Conservation (phyloP, 2,888 invertebrate genomes). For the Sepioteuthis lessoniana region DNA sequence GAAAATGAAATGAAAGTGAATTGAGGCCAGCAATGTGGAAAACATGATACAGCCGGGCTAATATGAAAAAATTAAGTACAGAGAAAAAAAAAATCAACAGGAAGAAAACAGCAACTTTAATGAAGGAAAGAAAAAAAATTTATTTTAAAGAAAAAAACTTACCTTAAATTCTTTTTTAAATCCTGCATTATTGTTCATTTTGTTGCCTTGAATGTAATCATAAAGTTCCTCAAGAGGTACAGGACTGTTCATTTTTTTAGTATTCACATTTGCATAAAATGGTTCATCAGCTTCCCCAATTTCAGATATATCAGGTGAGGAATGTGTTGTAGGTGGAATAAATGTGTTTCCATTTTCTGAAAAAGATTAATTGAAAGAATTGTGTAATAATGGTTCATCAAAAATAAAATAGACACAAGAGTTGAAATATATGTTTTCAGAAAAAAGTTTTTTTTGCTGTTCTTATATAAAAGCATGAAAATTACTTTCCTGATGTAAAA, state of each 20-base stretch:
- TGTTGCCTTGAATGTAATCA: conserved; percentile 64
- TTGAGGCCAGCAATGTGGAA: no score
- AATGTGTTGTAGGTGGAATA: conserved; percentile 35
- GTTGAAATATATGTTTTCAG: background rate
- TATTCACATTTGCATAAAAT: conserved; percentile 64
- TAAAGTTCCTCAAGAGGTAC: conserved; percentile 63
- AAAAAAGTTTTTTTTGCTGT: background rate
- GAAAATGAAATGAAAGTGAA: no score
- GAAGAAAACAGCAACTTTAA: background rate
- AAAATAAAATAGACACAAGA: no score
- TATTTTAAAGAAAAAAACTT: conserved; percentile 49
- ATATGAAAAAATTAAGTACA: no score
- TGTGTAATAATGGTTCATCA: background rate
- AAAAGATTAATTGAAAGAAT: background rate
- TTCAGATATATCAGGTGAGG: conserved; percentile 35
- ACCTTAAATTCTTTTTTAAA: conserved; percentile 69
- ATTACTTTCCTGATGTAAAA: background rate
- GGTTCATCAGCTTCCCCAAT: conserved; percentile 59
- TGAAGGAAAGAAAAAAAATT: background rate
- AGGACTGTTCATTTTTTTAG: conserved; percentile 65
- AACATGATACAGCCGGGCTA: no score
- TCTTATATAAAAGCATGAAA: background rate
- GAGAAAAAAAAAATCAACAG: no score
- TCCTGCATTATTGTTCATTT: conserved; percentile 62
- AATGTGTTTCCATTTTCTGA: background rate